phyloP scores from a whole-genome alignment of 2,797 vertebrate genomes.

The Pipistrellus kuhlii region DNA sequence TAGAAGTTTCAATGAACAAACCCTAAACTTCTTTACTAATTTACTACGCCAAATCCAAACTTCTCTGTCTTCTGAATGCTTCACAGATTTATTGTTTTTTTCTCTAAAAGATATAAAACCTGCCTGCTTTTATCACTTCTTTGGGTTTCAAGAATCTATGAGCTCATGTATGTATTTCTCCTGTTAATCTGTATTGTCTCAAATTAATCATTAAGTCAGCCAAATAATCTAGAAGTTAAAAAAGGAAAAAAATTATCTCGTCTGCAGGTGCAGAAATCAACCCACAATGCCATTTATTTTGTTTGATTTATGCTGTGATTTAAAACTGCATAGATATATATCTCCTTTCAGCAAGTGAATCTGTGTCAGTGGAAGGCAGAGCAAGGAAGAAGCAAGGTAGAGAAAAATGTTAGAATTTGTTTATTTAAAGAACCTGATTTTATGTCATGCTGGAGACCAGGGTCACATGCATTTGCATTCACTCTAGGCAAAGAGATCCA shows the following conservation, averaged over 20 bases:
- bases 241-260: background rate
- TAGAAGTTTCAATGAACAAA: background rate
- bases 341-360: background rate
- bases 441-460: slow-evolving; percentile 19
- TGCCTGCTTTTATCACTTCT: background rate
- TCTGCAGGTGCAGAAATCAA: background rate
- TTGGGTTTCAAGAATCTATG: background rate
- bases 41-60: background rate
- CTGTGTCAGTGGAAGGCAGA: background rate
- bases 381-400: background rate
- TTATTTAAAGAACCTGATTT: slow-evolving; percentile 42
- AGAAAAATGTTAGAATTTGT: background rate
- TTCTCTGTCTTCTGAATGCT: background rate
- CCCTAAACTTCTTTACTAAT: background rate
- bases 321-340: background rate
- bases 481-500: slow-evolving; percentile 66
- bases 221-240: background rate
- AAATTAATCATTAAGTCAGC: background rate
- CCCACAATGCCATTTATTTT: background rate
- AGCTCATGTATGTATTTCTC: background rate
- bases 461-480: slow-evolving; percentile 69
- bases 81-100: background rate
- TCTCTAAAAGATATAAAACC: background rate
- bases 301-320: background rate
- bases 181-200: background rate